Conservation (phyloP, 92 coral and sea anemone genomes). For the Epizoanthus fatuus region DNA sequence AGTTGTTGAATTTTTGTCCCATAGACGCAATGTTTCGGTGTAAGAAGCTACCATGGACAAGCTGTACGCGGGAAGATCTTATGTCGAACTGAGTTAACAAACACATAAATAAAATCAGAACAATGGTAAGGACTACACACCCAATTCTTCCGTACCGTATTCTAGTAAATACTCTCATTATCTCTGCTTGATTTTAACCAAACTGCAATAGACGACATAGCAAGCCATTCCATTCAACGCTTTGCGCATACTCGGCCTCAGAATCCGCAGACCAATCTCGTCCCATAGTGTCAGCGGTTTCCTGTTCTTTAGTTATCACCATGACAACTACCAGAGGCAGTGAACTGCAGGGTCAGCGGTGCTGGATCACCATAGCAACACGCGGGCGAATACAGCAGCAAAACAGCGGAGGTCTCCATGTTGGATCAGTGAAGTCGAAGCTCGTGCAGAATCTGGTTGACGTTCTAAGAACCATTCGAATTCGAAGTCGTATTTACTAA, state of each 20-base stretch:
- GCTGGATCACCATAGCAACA: conserved; percentile 25
- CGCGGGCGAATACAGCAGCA: conserved; percentile 21
- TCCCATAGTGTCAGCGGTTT: background rate
- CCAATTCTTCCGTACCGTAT: conserved; percentile 77
- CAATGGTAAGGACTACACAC: conserved; percentile 46
- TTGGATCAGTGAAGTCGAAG: conserved; percentile 10
- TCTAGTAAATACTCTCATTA: conserved; percentile 72
- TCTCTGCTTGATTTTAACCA: background rate
- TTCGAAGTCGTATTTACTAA: conserved; percentile 6
- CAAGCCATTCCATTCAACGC: no score
- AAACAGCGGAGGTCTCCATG: conserved; percentile 11
- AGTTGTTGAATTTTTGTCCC: conserved; percentile 79
- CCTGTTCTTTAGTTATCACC: no score
- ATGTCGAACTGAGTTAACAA: conserved; percentile 83
- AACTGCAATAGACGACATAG: background rate
- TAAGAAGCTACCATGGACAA: conserved; percentile 56
- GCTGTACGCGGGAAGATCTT: conserved; percentile 66
- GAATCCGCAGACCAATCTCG: no score
- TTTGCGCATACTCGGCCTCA: no score
- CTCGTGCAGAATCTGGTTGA: conserved; percentile 11
- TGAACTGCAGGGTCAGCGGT: conserved; percentile 20
- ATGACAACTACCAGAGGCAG: background rate
- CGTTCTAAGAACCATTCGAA: conserved; percentile 32
- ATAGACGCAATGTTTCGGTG: conserved; percentile 42
- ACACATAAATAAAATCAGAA: conserved; percentile 67